Base-by-base conservation (phyloP, 2,797 vertebrate genomes). In the Acanthurus tractus region DNA sequence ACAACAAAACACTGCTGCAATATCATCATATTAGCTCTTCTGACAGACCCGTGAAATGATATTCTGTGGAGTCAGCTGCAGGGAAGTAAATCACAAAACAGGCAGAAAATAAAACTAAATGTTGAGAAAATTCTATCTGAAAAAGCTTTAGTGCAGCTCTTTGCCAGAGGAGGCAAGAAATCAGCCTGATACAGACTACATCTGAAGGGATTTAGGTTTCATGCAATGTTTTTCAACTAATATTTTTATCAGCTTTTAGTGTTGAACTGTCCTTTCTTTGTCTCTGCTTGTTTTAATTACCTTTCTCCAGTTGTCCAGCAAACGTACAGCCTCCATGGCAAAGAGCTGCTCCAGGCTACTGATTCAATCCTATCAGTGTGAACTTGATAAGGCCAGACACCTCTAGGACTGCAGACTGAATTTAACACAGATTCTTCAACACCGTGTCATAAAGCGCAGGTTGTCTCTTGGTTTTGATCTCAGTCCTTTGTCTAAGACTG, bases 251-350 rank as follows among this genome's bases (percentile, higher is more conserved):
- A 34, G 17, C 17, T 22, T 8, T 68, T 4, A 14, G 22, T 2
- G 15, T 50, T 3, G 18, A 44, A 13, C 8, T 79, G 20, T n/a
- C 23, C 5, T 76, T 8, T 38, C 5, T 17, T 14, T 55, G 15
- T 44, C 11, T 14, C 25, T 67, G 3, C 22, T 23, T 20, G 8
- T 20, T 0, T 20, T 36, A 13, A 48, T 87, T 95, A 95, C 94
- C 93, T 95, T 76, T 36, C 72, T 77, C 88, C 90, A 90, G 82
- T 82, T 87, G 74, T 93, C 93, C 86, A 87, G 84, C 34, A 89
- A 65, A 70, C 62, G 66, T 69, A 87, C 13, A 15, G 76, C 75
- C 74, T 92, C 77, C 94, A 93, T 92, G 64, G 74, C 58, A 55
- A 23, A 69, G 22, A 79, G 54, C 70, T 40, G 69, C 67, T 71